Conservation (phyloP, 2,797 vertebrate genomes). For the Hypotaenidia okinawae region DNA sequence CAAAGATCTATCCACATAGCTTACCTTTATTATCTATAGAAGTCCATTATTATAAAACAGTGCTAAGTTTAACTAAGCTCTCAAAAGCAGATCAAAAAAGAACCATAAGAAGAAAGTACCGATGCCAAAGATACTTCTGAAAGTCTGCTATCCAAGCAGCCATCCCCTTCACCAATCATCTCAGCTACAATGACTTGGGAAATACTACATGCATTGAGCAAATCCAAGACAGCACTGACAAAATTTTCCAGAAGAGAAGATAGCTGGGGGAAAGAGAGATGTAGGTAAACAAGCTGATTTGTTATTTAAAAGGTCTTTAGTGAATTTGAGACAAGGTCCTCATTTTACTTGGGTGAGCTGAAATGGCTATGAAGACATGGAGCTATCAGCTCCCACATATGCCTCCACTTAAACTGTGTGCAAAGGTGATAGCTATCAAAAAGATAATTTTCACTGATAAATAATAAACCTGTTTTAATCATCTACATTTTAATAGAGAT, state of each 20-base stretch:
- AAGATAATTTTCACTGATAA: not conserved
- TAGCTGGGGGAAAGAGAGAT: not conserved
- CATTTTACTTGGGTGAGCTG: not conserved
- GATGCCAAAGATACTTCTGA: not conserved
- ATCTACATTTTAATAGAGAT: not conserved
- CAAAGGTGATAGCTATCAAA: not conserved
- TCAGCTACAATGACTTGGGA: not conserved
- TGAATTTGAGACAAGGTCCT: not conserved
- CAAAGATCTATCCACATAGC: not conserved
- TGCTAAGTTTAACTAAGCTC: not conserved
- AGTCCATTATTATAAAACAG: not conserved
- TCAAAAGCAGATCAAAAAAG: not conserved
- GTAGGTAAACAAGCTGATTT: not conserved
- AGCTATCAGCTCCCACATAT: not conserved
- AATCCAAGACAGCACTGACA: not conserved
- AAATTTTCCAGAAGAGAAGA: not conserved
- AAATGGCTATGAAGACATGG: not conserved
- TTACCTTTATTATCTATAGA: not conserved
- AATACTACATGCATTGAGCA: not conserved
- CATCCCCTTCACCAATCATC: not conserved
- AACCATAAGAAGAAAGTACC: not conserved
- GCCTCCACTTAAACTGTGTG: not conserved
- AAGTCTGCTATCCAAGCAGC: not conserved
- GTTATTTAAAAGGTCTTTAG: slow-evolving; percentile 7
- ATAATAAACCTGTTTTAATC: not conserved